Conservation (phyloP, 2,113 vertebrate genomes). For the Thunnus thynnus region DNA sequence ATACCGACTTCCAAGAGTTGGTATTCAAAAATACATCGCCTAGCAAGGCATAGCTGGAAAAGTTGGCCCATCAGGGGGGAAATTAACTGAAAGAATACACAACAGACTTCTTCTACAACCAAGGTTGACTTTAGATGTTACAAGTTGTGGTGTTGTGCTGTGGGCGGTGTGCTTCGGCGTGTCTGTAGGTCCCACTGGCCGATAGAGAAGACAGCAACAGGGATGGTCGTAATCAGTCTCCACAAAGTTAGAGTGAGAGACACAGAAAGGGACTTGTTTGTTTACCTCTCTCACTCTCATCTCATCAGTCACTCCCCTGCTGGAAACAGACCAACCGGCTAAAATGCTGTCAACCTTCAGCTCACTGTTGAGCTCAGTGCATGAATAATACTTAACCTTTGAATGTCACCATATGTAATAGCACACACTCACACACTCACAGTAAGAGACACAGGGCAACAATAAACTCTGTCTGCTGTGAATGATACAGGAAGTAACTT, state of each 20-base stretch:
- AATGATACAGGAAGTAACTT: not conserved
- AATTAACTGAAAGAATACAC: not conserved
- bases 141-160: too few relatives aligned
- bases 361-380: constrained; percentile 10
- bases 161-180: not conserved
- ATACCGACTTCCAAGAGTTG: not conserved
- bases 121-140: too few relatives aligned
- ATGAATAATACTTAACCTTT: constrained; percentile 43
- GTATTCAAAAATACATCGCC: not conserved
- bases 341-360: constrained; percentile 14
- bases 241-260: not conserved
- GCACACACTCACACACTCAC: not conserved
- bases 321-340: constrained; percentile 36
- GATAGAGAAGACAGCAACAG: not conserved
- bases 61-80: not conserved
- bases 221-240: not conserved
- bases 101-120: not conserved
- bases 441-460: too few relatives aligned
- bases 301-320: constrained; percentile 16
- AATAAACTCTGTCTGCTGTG: too few relatives aligned
- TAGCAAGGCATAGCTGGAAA: not conserved
- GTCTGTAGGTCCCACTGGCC: not conserved
- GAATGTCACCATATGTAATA: constrained; percentile 34
- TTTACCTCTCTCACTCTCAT: constrained; percentile 20
- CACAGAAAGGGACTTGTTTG: not conserved